phyloP scores from a whole-genome alignment of 2,797 vertebrate genomes.

The Triplophysa yarkandensis region DNA sequence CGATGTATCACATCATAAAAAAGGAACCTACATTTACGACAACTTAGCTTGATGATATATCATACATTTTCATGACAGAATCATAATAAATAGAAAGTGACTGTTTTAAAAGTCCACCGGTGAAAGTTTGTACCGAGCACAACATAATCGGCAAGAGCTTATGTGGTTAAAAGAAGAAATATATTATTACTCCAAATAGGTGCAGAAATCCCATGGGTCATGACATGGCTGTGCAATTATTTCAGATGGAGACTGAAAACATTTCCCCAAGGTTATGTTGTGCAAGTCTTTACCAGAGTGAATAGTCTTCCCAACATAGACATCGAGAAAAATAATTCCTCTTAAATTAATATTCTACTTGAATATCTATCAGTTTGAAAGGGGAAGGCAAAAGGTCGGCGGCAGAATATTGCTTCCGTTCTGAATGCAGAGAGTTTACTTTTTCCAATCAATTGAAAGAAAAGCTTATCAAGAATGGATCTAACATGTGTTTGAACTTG shows the following conservation, averaged over 20 bases:
- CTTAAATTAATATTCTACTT: slow-evolving; percentile 14
- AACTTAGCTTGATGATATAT: neutral
- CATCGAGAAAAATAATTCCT: neutral
- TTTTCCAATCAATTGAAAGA: neutral
- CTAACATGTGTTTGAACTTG: neutral
- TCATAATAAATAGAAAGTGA: neutral
- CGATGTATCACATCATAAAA: neutral
- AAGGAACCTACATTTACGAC: neutral
- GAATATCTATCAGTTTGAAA: neutral
- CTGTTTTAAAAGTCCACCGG: neutral
- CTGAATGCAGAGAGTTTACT: neutral
- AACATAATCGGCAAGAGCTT: neutral
- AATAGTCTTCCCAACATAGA: neutral
- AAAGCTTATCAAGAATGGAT: neutral
- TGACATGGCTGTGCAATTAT: neutral
- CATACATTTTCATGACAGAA: neutral
- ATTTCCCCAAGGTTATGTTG: neutral
- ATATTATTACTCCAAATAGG: neutral
- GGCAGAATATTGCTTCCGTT: slow-evolving; percentile 7
- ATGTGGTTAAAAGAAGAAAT: neutral
- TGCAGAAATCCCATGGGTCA: neutral
- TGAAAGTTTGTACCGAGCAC: neutral
- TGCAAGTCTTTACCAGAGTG: slow-evolving; percentile 1
- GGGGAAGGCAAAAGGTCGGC: slow-evolving; percentile 10
- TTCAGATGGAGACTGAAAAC: neutral